Base-by-base conservation (phyloP, 2,113 vertebrate species). In the Thalassoma bifasciatum region DNA sequence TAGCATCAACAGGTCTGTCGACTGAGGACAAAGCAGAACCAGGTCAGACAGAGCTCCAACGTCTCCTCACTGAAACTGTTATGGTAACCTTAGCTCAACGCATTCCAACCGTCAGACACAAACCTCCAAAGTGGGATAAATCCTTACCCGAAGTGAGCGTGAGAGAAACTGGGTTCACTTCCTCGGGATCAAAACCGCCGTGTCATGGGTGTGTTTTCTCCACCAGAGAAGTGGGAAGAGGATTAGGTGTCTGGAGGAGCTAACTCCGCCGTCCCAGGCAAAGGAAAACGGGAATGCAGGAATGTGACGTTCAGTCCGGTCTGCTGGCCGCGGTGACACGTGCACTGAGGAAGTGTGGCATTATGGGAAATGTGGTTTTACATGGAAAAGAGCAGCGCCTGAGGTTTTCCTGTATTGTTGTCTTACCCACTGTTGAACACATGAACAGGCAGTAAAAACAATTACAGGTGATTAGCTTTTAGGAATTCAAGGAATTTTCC, bases 221-320 rank as follows among this genome's bases (percentile, higher is more conserved):
- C 19, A 46, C 72, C 51, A 22, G 52, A 70, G 72, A 70, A 42
- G 56, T 36, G 62, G 72, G 38, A 24, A 70, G 68, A 76, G 73
- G 89, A 84, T 92, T 79, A 89, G 67, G 75, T 64, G 22, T 73
- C 63, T 59, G 2, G 23, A 44, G 75, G 7, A 62, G 88, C 89
- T 90, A 71, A 87, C 86, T 90, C 87, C 89, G 77, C 83, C 79
- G 84, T 89, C 79, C 84, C 89, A 75, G 65, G 70, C 85, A 61
- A 59, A 76, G 83, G 80, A 62, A 79, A 79, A 89, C 68, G 77
- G 79, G 92, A 94, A 94, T 94, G 91, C 88, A 89, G 92, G 92
- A 93, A 93, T 93, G 92, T 94, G 94, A 94, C 93, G 93, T 90
- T 65, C 81, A 49, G 78, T 89, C 84, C 86, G 89, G 81, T 88